Evolutionary conservation across 1,140 invertebrate species (phyloP).

Genomic region (Caligus rogercresseyi): DNA sequence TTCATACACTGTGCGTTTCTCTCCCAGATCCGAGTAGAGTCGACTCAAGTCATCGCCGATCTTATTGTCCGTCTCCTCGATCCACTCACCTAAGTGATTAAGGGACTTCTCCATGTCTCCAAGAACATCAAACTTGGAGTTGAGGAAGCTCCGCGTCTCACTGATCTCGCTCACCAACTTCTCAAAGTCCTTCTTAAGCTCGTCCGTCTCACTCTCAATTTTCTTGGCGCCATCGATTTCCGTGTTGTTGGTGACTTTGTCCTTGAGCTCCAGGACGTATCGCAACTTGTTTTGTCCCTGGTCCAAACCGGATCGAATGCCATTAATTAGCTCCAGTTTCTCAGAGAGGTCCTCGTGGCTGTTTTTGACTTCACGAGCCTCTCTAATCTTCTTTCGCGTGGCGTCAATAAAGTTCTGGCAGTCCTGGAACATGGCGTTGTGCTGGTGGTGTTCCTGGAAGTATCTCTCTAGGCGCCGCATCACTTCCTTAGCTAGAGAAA

Average conservation of each 20-base stretch:
- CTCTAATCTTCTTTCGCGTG: constrained; percentile 53
- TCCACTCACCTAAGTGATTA: constrained; percentile 42
- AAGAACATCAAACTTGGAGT: constrained; percentile 47
- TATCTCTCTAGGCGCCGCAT: constrained; percentile 73
- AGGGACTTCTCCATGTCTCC: constrained; percentile 55
- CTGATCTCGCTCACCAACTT: constrained; percentile 59
- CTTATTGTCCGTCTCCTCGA: constrained; percentile 66
- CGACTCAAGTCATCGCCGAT: constrained; percentile 40
- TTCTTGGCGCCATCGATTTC: constrained; percentile 63
- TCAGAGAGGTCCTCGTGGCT: constrained; percentile 58
- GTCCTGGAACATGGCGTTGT: constrained; percentile 64
- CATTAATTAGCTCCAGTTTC: constrained; percentile 62
- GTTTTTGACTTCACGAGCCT: constrained; percentile 45
- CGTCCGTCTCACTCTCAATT: constrained; percentile 73
- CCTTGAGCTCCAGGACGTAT: constrained; percentile 73
- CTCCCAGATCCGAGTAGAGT: constrained; percentile 47
- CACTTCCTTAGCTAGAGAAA: constrained; percentile 76
- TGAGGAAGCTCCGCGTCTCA: constrained; percentile 50
- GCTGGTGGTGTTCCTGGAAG: constrained; percentile 46
- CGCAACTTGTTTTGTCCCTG: constrained; percentile 70
- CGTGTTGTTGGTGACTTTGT: constrained; percentile 76
- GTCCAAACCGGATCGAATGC: constrained; percentile 61
- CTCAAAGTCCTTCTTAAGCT: constrained; percentile 68
- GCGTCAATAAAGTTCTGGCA: constrained; percentile 76
- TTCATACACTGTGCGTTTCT: constrained; percentile 9